Evolutionary conservation across 2,113 vertebrate genomes (phyloP).

Genomic region (Orthonyx spaldingii): DNA sequence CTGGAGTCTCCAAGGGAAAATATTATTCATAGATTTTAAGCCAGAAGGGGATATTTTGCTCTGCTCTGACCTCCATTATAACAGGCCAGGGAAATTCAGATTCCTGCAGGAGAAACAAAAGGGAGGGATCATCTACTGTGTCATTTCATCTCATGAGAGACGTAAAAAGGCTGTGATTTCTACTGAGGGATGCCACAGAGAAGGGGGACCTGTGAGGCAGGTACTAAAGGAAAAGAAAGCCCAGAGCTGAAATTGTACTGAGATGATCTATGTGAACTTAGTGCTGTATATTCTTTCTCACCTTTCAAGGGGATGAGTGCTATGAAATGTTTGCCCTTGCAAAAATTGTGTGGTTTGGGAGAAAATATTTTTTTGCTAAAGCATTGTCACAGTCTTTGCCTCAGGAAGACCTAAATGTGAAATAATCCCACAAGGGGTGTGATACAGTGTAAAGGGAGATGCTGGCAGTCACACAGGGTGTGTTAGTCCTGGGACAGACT

Average conservation of each 20-base stretch:
- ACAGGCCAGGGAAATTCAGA: background rate
- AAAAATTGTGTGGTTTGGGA: background rate
- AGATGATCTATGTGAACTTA: background rate
- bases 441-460: background rate
- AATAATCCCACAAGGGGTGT: background rate
- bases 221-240: background rate
- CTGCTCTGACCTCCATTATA: slow-evolving; percentile 27
- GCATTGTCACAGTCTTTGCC: background rate
- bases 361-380: background rate
- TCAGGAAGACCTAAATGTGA: background rate
- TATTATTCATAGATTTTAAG: slow-evolving; percentile 46
- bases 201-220: background rate
- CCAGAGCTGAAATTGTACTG: background rate
- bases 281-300: background rate
- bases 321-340: background rate
- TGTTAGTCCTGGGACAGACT: fast-evolving
- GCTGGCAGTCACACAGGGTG: background rate
- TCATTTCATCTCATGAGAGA: background rate
- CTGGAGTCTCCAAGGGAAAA: background rate
- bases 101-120: background rate
- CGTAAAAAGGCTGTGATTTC: background rate
- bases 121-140: background rate
- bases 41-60: slow-evolving; percentile 16
- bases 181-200: background rate
- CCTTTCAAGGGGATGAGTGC: background rate